Evolutionary conservation across 2,888 invertebrate species (phyloP).

Genomic region (Pseudeuparius sepicola): DNA sequence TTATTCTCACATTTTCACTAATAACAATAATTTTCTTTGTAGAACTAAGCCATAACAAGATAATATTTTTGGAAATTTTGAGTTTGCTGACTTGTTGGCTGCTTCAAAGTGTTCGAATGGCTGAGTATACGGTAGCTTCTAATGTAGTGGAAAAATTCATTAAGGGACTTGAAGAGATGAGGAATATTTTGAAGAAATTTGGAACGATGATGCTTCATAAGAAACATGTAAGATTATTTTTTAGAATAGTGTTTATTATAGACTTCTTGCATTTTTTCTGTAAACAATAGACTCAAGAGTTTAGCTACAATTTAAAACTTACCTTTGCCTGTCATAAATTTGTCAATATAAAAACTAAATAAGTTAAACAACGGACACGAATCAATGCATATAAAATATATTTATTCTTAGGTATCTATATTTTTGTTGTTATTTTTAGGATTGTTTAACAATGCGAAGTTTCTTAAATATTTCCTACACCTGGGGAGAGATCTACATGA

Average conservation of each 20-base stretch:
- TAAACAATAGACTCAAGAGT: too few relatives aligned
- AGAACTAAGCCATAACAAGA: too few relatives aligned
- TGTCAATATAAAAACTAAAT: too few relatives aligned
- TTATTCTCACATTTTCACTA: too few relatives aligned
- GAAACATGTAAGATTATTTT: constrained; percentile 34
- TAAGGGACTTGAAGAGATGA: constrained; percentile 30
- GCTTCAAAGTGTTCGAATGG: constrained; percentile 31
- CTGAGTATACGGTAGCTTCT: constrained; percentile 32
- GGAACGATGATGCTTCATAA: constrained; percentile 31
- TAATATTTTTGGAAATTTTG: constrained; percentile 32
- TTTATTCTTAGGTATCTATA: too few relatives aligned
- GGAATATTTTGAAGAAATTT: constrained; percentile 29
- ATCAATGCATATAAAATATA: constrained; percentile 5
- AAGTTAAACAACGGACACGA: too few relatives aligned
- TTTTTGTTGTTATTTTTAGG: too few relatives aligned
- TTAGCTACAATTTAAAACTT: too few relatives aligned
- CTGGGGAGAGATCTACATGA: constrained; percentile 36
- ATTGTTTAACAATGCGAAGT: constrained; percentile 33
- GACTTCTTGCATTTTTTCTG: too few relatives aligned
- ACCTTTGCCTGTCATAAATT: constrained; percentile 1
- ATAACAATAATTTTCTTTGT: too few relatives aligned
- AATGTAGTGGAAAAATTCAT: constrained; percentile 32
- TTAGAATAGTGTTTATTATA: not conserved
- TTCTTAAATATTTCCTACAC: constrained; percentile 34
- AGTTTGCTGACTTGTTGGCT: constrained; percentile 29